phyloP scores from a whole-genome alignment of 2,797 vertebrate genomes.

The Pseudocheirus occidentalis region DNA sequence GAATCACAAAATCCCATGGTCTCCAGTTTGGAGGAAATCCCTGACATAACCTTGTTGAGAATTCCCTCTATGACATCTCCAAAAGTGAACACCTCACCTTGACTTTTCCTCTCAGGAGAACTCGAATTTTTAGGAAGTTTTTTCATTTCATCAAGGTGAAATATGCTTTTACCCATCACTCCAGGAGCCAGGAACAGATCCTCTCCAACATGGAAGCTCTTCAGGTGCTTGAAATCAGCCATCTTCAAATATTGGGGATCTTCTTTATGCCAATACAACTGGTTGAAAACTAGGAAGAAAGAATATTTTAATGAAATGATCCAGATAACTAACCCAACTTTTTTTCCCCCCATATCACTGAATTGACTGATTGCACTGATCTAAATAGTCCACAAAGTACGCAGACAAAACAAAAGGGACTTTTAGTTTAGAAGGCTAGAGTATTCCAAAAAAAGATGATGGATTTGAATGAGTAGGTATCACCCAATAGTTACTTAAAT shows the following conservation, averaged over 20 bases:
- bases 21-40: not conserved
- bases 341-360: conserved; percentile 39
- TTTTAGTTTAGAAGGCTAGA: conserved; percentile 28
- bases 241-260: conserved; percentile 12
- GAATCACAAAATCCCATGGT: not conserved
- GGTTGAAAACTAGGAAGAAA: conserved; percentile 45
- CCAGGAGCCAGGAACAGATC: not conserved
- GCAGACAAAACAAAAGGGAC: not conserved
- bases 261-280: conserved; percentile 43
- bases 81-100: not conserved
- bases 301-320: conserved; percentile 17
- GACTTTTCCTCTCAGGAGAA: not conserved
- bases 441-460: conserved; percentile 35
- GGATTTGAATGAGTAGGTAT: conserved; percentile 3
- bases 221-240: not conserved
- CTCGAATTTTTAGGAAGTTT: not conserved
- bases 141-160: not conserved
- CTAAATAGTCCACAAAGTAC: conserved; percentile 4
- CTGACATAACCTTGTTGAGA: not conserved
- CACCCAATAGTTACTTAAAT: conserved; percentile 31
- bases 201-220: not conserved
- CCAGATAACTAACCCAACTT: not conserved
- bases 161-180: not conserved
- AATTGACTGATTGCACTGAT: conserved; percentile 9
- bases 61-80: not conserved